Percentiles rank a stretch among this genome's conserved stretches.
phyloP scores from a whole-genome alignment of 2,797 vertebrate genomes.

The Limosa lapponica region DNA sequence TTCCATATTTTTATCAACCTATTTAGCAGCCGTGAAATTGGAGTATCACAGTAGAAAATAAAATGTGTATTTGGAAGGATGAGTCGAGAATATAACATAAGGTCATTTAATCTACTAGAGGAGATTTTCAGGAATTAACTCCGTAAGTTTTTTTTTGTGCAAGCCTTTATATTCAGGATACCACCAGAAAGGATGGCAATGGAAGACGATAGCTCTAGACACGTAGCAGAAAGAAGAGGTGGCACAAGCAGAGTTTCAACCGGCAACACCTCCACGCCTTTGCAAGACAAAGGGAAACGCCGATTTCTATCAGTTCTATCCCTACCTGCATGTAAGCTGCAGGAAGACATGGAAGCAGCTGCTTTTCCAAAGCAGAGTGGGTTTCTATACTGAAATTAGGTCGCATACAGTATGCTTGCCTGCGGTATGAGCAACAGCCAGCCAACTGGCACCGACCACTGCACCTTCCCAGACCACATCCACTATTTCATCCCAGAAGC shows the following conservation, averaged over 20 bases:
- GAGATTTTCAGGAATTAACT: conserved; percentile 20
- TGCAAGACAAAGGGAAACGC: background rate
- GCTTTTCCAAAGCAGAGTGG: background rate
- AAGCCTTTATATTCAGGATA: background rate
- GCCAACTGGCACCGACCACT: background rate
- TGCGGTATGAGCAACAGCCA: background rate
- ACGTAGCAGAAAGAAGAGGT: background rate
- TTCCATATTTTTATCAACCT: background rate
- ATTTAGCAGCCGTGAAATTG: conserved; percentile 8
- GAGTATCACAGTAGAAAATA: conserved; percentile 5
- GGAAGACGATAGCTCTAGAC: background rate
- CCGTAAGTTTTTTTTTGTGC: background rate
- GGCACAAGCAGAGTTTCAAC: background rate
- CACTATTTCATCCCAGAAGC: background rate
- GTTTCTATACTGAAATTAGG: background rate
- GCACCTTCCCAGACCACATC: background rate
- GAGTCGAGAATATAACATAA: background rate
- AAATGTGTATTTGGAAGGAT: background rate
- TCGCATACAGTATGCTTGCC: background rate
- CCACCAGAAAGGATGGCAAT: background rate
- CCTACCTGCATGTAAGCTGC: background rate
- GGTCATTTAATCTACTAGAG: background rate
- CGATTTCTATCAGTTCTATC: background rate
- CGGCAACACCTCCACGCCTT: background rate
- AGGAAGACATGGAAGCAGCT: background rate